phyloP scores from a whole-genome alignment of 2,113 vertebrate genomes.

The Sardina pilchardus region DNA sequence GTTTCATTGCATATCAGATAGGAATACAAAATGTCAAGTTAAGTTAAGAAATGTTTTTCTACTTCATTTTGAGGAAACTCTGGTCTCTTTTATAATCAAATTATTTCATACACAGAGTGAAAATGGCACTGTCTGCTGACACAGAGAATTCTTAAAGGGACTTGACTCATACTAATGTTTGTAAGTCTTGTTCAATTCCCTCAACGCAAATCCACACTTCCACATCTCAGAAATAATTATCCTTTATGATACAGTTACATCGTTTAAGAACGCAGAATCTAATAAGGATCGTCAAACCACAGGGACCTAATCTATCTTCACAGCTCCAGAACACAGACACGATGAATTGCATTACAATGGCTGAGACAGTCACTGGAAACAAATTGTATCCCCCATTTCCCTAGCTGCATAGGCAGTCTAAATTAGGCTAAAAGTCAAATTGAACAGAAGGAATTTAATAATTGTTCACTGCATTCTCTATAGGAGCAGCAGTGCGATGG shows the following conservation, averaged over 20 bases:
- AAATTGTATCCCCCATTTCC: not conserved
- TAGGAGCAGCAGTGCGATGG: not conserved
- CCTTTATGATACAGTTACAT: constrained; percentile 29
- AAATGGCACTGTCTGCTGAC: not conserved
- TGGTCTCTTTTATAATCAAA: not conserved
- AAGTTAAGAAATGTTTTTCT: too few species aligned
- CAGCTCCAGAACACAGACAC: constrained; percentile 9
- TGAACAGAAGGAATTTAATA: not conserved
- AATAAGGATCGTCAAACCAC: constrained; percentile 9
- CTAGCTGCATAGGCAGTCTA: not conserved
- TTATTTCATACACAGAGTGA: not conserved
- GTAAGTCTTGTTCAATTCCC: not conserved
- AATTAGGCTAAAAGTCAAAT: constrained; percentile 3
- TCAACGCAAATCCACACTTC: constrained; percentile 16
- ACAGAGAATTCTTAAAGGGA: not conserved
- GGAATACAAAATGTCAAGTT: too few species aligned
- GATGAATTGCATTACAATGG: constrained; percentile 19
- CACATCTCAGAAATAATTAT: constrained; percentile 20
- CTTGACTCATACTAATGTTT: not conserved
- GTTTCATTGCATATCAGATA: too few species aligned
- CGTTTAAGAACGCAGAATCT: constrained; percentile 2
- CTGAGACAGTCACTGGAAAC: not conserved
- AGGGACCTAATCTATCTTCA: constrained; percentile 23
- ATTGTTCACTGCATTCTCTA: not conserved
- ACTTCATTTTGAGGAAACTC: not conserved